Base-by-base conservation (phyloP, 2,113 vertebrate species). In the Corythornis vintsioides region DNA sequence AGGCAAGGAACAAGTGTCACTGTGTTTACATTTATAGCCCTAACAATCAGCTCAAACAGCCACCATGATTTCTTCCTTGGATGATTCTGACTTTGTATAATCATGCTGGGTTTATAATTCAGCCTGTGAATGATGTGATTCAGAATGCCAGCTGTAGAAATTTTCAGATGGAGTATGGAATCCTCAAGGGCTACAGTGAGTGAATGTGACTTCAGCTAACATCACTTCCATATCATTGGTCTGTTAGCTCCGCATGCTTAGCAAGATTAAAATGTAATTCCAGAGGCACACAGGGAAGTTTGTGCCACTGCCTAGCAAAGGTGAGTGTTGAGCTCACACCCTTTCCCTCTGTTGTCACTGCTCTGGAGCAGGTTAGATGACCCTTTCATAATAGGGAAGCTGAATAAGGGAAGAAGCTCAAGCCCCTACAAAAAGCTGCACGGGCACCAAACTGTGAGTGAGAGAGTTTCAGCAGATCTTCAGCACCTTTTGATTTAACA, bases 151-250 rank as follows among this genome's bases (percentile, higher is more conserved):
- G 1, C 25, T 17, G 70, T 48, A 88, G 83, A 53, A 80, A 74
- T n/a, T 29, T 61, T n/a, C 61, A 76, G 64, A 66, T 33, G 29
- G 31, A 35, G 52, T 11, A 18, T 21, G 63, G 10, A 79, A 63
- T 66, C 43, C 64, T 66, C 61, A 21, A 47, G 22, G 33, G 50
- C 59, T 76, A 9, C 38, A 84, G 53, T 0, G 0, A 67, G 35
- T 0, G 0, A 45, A 45, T 0, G 0, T 24, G 24, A 28, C 48
- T 92, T 63, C 74, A 72, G 59, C 33, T 70, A 24, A 2, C 1
- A 47, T 43, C 38, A 7, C 40, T 85, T 89, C 61, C 15, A 12
- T 9, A n/a, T 21, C 63, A 13, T 15, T 38, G 25, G 5, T 48
- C 42, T 71, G 45, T 50, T 70, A 79, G 70, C n/a, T 66, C 42